These are phyloP conservation scores for Cantharis flavilabris DNA, from an alignment of 2,888 invertebrate species.

Conservation along the genomic window DNA sequence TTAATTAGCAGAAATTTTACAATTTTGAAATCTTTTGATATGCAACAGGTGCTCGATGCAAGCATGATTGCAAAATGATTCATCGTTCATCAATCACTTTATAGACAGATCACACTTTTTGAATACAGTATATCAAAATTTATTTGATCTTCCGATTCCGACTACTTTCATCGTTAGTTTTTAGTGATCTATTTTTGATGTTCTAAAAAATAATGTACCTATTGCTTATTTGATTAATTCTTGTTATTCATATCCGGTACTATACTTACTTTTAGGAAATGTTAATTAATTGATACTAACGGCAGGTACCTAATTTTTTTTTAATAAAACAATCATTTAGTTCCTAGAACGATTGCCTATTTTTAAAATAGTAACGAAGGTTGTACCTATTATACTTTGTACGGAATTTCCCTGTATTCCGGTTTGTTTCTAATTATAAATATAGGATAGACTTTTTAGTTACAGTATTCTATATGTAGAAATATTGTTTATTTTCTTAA, in stretches of 20 bases:
- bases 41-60: no score
- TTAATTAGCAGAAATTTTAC: no score
- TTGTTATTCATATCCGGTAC: not conserved
- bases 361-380: not conserved
- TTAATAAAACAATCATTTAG: not conserved
- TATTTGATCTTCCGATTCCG: no score
- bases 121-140: no score
- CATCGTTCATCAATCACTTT: no score
- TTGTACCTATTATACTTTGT: not conserved
- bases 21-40: no score
- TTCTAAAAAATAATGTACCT: not conserved
- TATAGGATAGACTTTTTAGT: not conserved
- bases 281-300: not conserved
- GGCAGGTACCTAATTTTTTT: not conserved
- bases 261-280: not conserved
- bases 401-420: not conserved
- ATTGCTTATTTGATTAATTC: not conserved
- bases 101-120: no score
- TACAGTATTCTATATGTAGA: not conserved
- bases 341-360: not conserved
- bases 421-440: not conserved
- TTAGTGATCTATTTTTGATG: not conserved
- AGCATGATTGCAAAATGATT: no score
- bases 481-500: not conserved
- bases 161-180: not conserved